These are phyloP conservation scores for Exephanes ischioxanthus DNA, from an alignment of 2,888 invertebrate species.

Conservation along the genomic window DNA sequence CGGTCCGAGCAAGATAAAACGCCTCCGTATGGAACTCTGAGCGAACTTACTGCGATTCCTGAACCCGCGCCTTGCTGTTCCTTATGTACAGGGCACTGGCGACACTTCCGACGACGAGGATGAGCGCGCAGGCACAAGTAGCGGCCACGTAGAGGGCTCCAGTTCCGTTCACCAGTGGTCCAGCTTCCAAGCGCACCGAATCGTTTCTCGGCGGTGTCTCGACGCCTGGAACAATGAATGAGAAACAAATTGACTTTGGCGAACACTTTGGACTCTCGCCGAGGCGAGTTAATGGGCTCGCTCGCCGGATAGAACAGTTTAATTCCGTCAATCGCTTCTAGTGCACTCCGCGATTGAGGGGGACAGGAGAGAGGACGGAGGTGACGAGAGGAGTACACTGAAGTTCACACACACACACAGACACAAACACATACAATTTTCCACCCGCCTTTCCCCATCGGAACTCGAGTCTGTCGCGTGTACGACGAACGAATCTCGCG, in stretches of 20 bases:
- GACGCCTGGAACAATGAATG: constrained; percentile 78
- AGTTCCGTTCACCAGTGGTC: constrained; percentile 88
- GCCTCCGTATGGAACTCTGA: not conserved
- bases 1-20: not conserved
- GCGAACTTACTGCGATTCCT: constrained; percentile 89
- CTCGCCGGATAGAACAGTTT: constrained; percentile 8
- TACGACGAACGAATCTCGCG: constrained; percentile 28
- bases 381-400: not conserved
- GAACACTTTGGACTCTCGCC: not conserved
- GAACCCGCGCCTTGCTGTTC: constrained; percentile 89
- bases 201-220: constrained; percentile 89
- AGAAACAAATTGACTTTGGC: constrained; percentile 4
- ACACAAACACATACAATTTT: constrained; percentile 21
- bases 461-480: constrained; percentile 22
- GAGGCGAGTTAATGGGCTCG: not conserved
- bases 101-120: constrained; percentile 89
- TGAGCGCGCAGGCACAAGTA: constrained; percentile 92
- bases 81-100: constrained; percentile 89
- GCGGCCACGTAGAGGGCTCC: constrained; percentile 92
- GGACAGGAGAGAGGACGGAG: not conserved
- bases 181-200: constrained; percentile 90
- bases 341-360: constrained; percentile 4
- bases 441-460: constrained; percentile 12
- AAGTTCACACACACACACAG: constrained; percentile 27
- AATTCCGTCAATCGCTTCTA: constrained; percentile 39